phyloP scores from a whole-genome alignment of 2,888 invertebrate species.

The Hyposoter dolosus region DNA sequence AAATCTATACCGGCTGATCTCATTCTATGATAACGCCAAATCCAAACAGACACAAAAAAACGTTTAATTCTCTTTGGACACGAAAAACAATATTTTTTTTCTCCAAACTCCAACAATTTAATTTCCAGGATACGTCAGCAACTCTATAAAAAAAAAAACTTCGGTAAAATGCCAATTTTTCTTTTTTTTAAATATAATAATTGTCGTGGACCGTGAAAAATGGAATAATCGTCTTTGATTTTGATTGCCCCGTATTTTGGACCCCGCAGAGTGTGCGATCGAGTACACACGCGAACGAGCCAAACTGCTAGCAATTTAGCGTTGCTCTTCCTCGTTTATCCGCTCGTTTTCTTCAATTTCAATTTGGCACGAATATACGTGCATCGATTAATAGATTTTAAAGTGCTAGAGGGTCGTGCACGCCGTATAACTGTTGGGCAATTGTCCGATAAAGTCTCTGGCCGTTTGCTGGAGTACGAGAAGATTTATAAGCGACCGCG shows the following conservation, averaged over 20 bases:
- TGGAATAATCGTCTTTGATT: neutral
- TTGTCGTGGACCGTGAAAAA: neutral
- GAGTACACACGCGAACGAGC: neutral
- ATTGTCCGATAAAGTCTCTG: constrained; percentile 42
- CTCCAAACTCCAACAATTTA: too few species aligned
- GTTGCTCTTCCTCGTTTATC: neutral
- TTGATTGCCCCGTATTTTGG: constrained; percentile 1
- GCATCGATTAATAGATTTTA: constrained; percentile 46
- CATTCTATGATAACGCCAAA: neutral
- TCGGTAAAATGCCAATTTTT: neutral
- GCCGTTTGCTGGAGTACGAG: constrained; percentile 31
- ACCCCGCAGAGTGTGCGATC: neutral
- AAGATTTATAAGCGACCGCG: constrained; percentile 49
- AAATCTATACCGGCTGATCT: neutral
- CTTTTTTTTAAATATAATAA: neutral
- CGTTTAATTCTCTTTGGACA: neutral
- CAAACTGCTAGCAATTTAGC: constrained; percentile 52
- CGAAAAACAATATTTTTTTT: neutral
- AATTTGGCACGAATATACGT: constrained; percentile 19
- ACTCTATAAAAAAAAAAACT: neutral
- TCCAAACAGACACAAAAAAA: neutral
- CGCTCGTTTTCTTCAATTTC: neutral
- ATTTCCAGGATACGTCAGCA: too few species aligned
- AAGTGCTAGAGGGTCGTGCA: neutral
- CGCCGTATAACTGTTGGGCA: neutral